phyloP scores from a whole-genome alignment of 2,797 vertebrate genomes.

The Scolopax bukidnonensis region DNA sequence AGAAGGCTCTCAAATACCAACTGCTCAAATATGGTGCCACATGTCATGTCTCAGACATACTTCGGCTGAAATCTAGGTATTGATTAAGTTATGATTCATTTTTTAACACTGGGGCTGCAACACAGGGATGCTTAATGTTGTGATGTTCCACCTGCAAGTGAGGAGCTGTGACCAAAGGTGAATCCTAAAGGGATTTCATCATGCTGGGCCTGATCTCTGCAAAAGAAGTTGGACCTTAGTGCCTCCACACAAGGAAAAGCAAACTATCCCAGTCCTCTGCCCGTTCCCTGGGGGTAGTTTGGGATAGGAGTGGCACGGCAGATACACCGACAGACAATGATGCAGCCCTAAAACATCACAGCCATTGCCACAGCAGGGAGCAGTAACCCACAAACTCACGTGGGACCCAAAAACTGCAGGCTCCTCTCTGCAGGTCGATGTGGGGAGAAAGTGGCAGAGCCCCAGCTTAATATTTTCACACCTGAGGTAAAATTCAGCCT shows the following conservation, averaged over 20 bases:
- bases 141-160: not conserved
- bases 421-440: not conserved
- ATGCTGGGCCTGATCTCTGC: not conserved
- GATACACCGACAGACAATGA: not conserved
- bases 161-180: not conserved
- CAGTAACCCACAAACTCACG: not conserved
- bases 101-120: not conserved
- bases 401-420: not conserved
- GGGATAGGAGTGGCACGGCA: not conserved
- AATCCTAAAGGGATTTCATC: not conserved
- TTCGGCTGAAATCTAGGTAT: not conserved
- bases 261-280: not conserved
- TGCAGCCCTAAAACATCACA: not conserved
- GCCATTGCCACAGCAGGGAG: accelerated
- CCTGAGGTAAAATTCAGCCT: not conserved
- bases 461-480: not conserved
- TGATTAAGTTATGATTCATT: not conserved
- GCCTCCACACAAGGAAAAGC: not conserved
- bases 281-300: not conserved
- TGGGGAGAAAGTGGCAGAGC: not conserved
- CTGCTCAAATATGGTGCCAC: not conserved
- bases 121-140: not conserved
- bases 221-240: not conserved
- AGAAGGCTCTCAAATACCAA: slow-evolving; percentile 31
- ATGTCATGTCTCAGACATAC: not conserved